Evolutionary conservation across 2,888 invertebrate species (phyloP), one percentile per base, ranked within the genome.

Genomic region (Pterostichus madidus): DNA sequence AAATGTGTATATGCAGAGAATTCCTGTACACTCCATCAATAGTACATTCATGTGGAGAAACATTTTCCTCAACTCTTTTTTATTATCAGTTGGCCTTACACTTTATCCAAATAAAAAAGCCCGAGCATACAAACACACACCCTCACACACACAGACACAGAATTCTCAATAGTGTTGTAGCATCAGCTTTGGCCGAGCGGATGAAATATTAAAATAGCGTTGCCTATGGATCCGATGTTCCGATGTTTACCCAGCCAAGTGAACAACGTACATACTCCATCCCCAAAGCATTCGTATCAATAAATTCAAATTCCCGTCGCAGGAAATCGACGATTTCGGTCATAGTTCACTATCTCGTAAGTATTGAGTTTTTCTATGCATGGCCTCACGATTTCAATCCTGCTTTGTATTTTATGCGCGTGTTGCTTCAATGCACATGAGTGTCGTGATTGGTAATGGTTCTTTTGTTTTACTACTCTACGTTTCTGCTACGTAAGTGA

Each of bases 171-270:
- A 53, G 13, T n/a, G 13, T 31, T 61, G 61, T 61, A 61, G 2
- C 73, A 24, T 49, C 73, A 46, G 73, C 75, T 64, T 39, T 71
- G 49, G 75, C 53, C 32, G 75, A 52, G 13, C 52, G 75, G 49
- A 75, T 75, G 75, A 75, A 75, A 75, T 75, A 75, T 75, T 75
- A 75, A 75, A 75, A 75, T 73, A 73, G 52, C 71, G 52, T 52
- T 52, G 75, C 53, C 53, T 31, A 52, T 52, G 75, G 75, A 52
- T 49, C 13, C 75, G 75, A 75, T 17, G 75, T 52, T 75, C 75
- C 1, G 52, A 75, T 75, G 75, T 75, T 75, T 75, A 49, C 75
- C 11, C 73, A 73, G 44, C 49, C 73, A 17, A 39, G 13, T 52
- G 32, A 24, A 31, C 49, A 71, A 11, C 71, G 39, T 71, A 64